phyloP scores from a whole-genome alignment of 2,888 invertebrate species.

The Aquatica leii region DNA sequence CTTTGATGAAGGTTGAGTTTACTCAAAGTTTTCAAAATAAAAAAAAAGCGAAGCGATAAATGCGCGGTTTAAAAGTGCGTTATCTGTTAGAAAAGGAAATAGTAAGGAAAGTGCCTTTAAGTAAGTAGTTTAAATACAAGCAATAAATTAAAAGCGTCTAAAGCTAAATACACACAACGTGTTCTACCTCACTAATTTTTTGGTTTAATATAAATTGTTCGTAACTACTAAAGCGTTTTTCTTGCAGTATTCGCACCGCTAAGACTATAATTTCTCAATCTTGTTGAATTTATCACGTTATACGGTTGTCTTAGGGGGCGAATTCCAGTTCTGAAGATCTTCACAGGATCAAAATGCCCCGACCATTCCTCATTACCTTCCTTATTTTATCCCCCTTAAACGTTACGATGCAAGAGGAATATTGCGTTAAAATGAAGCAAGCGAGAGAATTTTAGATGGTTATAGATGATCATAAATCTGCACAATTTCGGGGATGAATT shows the following conservation, averaged over 20 bases:
- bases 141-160: conserved; percentile 19
- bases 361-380: conserved; percentile 27
- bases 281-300: conserved; percentile 44
- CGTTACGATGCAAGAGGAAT: conserved; percentile 33
- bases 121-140: conserved; percentile 14
- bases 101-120: conserved; percentile 7
- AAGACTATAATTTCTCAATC: conserved; percentile 46
- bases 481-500: conserved; percentile 32
- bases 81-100: not conserved
- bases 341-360: conserved; percentile 22
- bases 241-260: conserved; percentile 33
- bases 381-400: conserved; percentile 18
- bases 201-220: conserved; percentile 37
- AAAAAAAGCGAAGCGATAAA: not conserved
- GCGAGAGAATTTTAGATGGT: conserved; percentile 32
- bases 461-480: conserved; percentile 30
- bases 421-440: conserved; percentile 34
- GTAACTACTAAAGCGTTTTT: conserved; percentile 36
- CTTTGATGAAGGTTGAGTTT: too few species aligned
- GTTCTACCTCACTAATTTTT: conserved; percentile 28
- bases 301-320: conserved; percentile 31
- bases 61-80: not conserved
- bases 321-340: conserved; percentile 26
- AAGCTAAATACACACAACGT: conserved; percentile 5
- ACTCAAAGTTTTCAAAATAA: too few species aligned